These are phyloP conservation scores for Nymphicus hollandicus DNA, from an alignment of 2,113 vertebrate genomes.

Conservation along the genomic window DNA sequence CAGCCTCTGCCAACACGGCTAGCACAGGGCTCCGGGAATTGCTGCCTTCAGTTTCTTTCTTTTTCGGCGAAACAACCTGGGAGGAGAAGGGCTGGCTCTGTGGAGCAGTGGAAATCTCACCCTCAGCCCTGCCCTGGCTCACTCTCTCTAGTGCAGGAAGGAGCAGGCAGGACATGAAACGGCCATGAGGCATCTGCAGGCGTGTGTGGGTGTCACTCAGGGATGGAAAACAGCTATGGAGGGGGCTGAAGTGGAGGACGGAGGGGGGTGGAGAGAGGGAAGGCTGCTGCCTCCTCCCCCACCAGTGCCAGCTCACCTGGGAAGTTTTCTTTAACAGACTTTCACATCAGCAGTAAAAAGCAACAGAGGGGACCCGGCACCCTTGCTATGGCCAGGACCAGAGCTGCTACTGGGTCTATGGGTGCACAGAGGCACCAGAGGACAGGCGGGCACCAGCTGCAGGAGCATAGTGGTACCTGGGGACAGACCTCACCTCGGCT, in stretches of 20 bases:
- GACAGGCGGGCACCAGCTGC: not conserved
- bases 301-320: not conserved
- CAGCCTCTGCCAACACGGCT: accelerated
- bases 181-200: not conserved
- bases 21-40: not conserved
- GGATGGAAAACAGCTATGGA: not conserved
- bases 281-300: not conserved
- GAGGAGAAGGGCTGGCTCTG: not conserved
- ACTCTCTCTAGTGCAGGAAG: accelerated
- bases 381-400: not conserved
- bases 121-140: not conserved
- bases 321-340: not conserved
- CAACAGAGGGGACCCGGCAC: accelerated
- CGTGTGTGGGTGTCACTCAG: accelerated
- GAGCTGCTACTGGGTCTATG: not conserved
- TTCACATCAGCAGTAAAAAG: not conserved
- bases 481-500: not conserved
- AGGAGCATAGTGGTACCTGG: not conserved
- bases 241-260: accelerated
- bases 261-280: accelerated
- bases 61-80: not conserved
- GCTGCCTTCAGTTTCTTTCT: not conserved
- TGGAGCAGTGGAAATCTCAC: not conserved
- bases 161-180: not conserved
- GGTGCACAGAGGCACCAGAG: not conserved